Evolutionary conservation across 2,113 vertebrate species (phyloP), one percentile per base, ranked within the genome.

Genomic region (Brachyhypopomus occidentalis): DNA sequence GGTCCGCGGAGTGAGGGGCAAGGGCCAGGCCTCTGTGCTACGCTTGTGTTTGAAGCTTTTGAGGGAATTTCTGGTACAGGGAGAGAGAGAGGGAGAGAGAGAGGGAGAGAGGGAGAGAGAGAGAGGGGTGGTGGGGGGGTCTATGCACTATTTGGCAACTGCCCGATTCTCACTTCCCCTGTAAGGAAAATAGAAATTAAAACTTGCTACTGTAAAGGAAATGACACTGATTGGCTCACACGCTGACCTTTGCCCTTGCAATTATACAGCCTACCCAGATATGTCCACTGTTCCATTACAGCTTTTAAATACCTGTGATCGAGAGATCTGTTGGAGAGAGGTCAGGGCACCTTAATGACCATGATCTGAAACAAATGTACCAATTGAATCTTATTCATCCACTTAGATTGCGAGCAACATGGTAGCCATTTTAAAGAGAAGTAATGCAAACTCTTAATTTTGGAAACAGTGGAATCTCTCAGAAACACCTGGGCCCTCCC

Each of bases 11-110:
- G 89, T 77, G 90, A 88, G 89, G 88, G 87, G 84, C 84, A 89
- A 87, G 91, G 90, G 89, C 89, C 84, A 89, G 90, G 91, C 91
- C 92, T 94, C 90, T 93, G 91, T 91, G 90, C 86, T 89, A 90
- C 91, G 89, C 91, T 89, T 88, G 85, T 86, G 91, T 91, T 90
- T 89, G 88, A 88, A 90, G 89, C 90, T 92, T 92, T 90, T 88
- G 84, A 92, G 88, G 89, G 90, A 90, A 89, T 91, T 30, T 81
- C 77, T 87, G 89, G 87, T 78, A 79, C 25, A n/a, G 66, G 20
- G n/a, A 70, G 11, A 41, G 66, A 41, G 90, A 91, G 91, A 88
- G 88, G 85, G 7, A 38, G 38, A 45, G 9, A 45, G 41, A 45
- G 2, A 45, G 41, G 9, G 41, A 45, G 38, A 38, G 38, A 38